phyloP scores from a whole-genome alignment of 1,140 invertebrate species.

The Drosophila takahashii region DNA sequence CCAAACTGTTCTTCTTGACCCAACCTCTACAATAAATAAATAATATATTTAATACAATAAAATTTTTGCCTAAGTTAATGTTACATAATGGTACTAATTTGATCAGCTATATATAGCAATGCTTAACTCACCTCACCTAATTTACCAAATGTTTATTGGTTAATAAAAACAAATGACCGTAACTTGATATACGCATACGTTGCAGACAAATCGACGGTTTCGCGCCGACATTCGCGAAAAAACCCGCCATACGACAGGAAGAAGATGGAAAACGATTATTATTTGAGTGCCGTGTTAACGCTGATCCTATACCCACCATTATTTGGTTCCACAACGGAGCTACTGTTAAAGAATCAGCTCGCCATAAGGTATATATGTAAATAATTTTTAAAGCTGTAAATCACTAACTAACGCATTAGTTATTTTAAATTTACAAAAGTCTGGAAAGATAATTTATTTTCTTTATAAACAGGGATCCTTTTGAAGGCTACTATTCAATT shows the following conservation, averaged over 20 bases:
- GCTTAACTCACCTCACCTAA: neutral
- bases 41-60: no score
- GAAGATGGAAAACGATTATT: slow-evolving; percentile 97
- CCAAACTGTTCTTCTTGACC: no score
- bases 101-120: neutral
- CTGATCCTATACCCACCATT: slow-evolving; percentile 95
- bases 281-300: slow-evolving; percentile 98
- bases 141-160: neutral
- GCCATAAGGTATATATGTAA: slow-evolving; percentile 90
- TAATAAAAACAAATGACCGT: no score
- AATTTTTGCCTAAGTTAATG: no score
- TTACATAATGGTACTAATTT: no score
- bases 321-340: slow-evolving; percentile 96
- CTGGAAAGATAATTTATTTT: no score
- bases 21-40: no score
- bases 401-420: no score
- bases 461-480: no score
- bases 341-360: slow-evolving; percentile 90
- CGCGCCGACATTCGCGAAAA: slow-evolving; percentile 98
- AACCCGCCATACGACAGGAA: slow-evolving; percentile 98
- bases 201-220: slow-evolving; percentile 97
- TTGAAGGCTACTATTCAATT: no score
- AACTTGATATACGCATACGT: slow-evolving; percentile 8
- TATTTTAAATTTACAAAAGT: no score
- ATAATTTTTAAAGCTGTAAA: neutral